These are phyloP conservation scores for Bufo bufo DNA, from an alignment of 2,113 vertebrate genomes.

Conservation along the genomic window DNA sequence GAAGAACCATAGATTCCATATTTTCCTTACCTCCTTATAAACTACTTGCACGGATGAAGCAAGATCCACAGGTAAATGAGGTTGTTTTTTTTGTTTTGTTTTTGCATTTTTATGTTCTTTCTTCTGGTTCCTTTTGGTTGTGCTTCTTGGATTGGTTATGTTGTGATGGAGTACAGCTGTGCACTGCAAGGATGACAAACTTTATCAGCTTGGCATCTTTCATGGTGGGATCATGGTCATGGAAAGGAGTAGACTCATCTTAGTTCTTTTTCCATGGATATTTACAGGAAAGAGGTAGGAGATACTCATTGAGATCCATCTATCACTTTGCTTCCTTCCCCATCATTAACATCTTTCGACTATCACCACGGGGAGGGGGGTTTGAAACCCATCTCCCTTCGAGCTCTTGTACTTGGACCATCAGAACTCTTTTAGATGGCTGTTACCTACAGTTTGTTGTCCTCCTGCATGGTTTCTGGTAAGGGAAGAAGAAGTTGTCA, in stretches of 20 bases:
- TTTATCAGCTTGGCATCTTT: constrained; percentile 83
- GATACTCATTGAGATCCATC: not conserved
- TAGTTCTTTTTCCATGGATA: constrained; percentile 51
- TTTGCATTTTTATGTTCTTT: constrained; percentile 44
- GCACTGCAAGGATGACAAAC: constrained; percentile 79
- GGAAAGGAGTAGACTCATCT: constrained; percentile 9
- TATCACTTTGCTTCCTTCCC: not conserved
- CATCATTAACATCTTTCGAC: constrained; percentile 28
- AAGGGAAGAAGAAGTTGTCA: not conserved
- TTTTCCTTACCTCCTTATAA: constrained; percentile 68
- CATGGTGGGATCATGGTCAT: constrained; percentile 44
- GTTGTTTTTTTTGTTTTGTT: constrained; percentile 61
- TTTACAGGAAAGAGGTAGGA: constrained; percentile 9
- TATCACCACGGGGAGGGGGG: not conserved
- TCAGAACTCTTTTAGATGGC: constrained; percentile 4
- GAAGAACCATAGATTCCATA: constrained; percentile 59
- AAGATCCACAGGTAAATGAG: constrained; percentile 88
- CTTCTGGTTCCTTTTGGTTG: constrained; percentile 36
- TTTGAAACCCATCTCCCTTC: constrained; percentile 10
- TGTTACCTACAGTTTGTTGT: constrained; percentile 1
- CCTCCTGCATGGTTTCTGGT: not conserved
- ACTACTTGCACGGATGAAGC: constrained; percentile 94
- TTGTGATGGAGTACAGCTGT: constrained; percentile 65
- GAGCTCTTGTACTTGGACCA: not conserved
- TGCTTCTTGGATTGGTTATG: constrained; percentile 57